These are phyloP conservation scores for Antennarius maculatus DNA, from an alignment of 2,797 vertebrate species.

Conservation along the genomic window DNA sequence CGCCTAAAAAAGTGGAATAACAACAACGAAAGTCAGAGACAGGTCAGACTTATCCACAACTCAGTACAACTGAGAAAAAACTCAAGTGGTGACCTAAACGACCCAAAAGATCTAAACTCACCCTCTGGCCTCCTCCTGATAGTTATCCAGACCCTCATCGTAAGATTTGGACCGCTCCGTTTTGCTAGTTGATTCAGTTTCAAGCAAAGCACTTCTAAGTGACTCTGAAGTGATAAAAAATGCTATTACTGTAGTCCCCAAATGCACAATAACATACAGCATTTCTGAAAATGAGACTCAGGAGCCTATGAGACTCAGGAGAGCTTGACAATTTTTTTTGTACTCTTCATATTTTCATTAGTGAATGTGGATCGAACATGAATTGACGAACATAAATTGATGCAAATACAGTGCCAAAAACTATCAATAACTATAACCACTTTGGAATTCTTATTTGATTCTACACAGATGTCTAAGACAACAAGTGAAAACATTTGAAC, in stretches of 20 bases:
- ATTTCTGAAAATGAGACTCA: too few species aligned
- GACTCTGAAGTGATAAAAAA: conserved; percentile 82
- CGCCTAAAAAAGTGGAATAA: conserved; percentile 62
- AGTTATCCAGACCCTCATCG: conserved; percentile 96
- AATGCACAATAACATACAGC: too few species aligned
- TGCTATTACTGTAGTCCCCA: background rate
- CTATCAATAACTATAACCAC: too few species aligned
- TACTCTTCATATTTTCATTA: too few species aligned
- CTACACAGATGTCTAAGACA: too few species aligned
- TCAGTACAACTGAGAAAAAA: background rate
- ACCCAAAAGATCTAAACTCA: conserved; percentile 70
- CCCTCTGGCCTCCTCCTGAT: conserved; percentile 91
- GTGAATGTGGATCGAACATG: too few species aligned
- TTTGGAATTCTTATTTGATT: too few species aligned
- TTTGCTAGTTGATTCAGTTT: conserved; percentile 86
- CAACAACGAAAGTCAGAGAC: conserved; percentile 1
- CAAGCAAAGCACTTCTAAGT: conserved; percentile 86
- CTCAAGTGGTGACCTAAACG: background rate
- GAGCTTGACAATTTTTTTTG: too few species aligned
- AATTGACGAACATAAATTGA: too few species aligned
- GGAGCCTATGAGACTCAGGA: too few species aligned
- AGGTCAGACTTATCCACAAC: background rate
- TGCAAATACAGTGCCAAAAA: too few species aligned
- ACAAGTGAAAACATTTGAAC: background rate
- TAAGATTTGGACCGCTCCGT: conserved; percentile 96